Evolutionary conservation across 2,797 vertebrate genomes (phyloP), one percentile per base, ranked within the genome.

Genomic region (Coluber constrictor): DNA sequence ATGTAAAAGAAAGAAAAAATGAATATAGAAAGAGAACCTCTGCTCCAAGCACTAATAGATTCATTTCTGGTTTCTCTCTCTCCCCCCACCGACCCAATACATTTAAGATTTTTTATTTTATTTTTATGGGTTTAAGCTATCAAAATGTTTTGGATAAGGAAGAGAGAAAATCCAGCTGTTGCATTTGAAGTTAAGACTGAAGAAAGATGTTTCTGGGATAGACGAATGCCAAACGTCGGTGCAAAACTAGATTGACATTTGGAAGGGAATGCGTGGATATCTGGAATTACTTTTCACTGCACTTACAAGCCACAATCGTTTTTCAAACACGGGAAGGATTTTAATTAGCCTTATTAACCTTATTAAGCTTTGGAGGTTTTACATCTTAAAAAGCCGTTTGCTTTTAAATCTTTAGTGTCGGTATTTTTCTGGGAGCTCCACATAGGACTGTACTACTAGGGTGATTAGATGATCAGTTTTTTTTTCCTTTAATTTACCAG

Each of bases 301-400:
- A 87, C 51, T 56, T 70, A 92, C 43, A 89, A 91, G 13, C 90
- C 90, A 51, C 51, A 90, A n/a, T 51, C 86, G 2, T 23, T 79
- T 79, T 43, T 43, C 7, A 79, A 79, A 79, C 70, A 43, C 0
- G 8, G 18, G 70, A 32, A 89, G 54, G 90, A 18, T 89, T 95
- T 95, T 93, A 43, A 79, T 92, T 51, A 4, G 94, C 95, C 66
- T 91, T 37, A 37, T 37, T 37, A 37, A 51, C 12, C 87, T 90
- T 0, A 86, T 92, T 89, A 54, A 91, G 5, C 47, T 93, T 93
- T 37, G 8, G 20, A 83, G 51, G 37, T 56, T 54, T 90, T 5
- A 89, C 29, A n/a, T 93, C 4, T 79, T 93, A 4, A 70, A 74
- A 88, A 93, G 66, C 90, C 27, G 23, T 88, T 94, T 92, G 54